Percentiles rank a stretch among this genome's conserved stretches.
phyloP scores from a whole-genome alignment of 2,888 invertebrate genomes.

The Arctia plantaginis region DNA sequence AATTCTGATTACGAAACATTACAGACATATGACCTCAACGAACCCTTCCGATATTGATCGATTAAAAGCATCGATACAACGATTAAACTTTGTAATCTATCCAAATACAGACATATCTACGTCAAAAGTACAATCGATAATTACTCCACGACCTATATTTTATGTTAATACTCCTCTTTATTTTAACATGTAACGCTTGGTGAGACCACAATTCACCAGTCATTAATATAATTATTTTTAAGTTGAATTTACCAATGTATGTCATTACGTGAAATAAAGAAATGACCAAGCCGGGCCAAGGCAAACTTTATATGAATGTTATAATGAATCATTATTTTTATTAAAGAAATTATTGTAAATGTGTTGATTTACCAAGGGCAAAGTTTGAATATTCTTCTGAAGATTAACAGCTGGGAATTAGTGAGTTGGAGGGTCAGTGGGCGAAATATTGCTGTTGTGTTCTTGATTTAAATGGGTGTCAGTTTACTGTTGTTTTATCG shows the following conservation, averaged over 20 bases:
- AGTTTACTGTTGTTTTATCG: slow-evolving; percentile 1
- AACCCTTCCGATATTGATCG: slow-evolving; percentile 13
- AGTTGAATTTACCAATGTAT: slow-evolving; percentile 30
- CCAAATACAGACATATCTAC: slow-evolving; percentile 6
- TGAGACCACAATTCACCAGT: slow-evolving; percentile 40
- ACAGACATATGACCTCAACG: slow-evolving; percentile 2
- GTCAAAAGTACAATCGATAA: slow-evolving; percentile 32
- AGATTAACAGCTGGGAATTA: neutral
- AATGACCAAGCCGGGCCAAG: slow-evolving; percentile 46
- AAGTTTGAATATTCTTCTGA: slow-evolving; percentile 1
- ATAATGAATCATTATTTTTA: slow-evolving; percentile 32
- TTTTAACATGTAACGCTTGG: slow-evolving; percentile 15
- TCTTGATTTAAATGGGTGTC: neutral
- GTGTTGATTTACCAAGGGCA: slow-evolving; percentile 8
- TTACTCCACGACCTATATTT: slow-evolving; percentile 20
- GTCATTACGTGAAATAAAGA: slow-evolving; percentile 45
- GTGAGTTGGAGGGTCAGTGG: neutral
- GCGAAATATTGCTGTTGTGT: neutral
- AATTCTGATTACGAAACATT: slow-evolving; percentile 7
- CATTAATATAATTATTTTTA: slow-evolving; percentile 43
- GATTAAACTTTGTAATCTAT: slow-evolving; percentile 13
- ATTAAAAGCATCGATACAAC: slow-evolving; percentile 16
- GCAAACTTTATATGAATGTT: slow-evolving; percentile 32
- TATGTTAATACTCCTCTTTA: slow-evolving; percentile 22
- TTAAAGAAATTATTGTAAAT: slow-evolving; percentile 19